Evolutionary conservation across 2,113 vertebrate species (phyloP).

Genomic region (Marcusenius ussheri): DNA sequence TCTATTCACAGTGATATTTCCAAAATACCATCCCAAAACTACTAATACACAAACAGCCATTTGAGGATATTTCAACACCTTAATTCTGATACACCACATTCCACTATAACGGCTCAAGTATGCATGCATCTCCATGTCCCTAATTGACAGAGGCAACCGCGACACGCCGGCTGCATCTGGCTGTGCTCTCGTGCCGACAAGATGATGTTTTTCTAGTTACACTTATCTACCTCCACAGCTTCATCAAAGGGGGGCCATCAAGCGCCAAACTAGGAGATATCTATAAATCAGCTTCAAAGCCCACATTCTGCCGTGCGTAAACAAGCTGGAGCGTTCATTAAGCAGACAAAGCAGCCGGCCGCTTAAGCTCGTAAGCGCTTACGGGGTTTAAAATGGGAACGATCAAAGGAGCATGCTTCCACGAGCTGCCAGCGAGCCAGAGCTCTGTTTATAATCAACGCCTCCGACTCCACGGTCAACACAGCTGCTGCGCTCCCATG

Average conservation of each 20-base stretch:
- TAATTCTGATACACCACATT: background rate
- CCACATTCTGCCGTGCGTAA: conserved; percentile 10
- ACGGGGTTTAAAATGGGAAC: conserved; percentile 12
- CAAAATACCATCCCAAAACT: background rate
- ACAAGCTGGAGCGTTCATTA: conserved; percentile 7
- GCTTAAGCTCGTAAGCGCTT: conserved; percentile 2
- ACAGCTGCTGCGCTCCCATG: conserved; percentile 8
- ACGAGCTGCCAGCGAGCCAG: conserved; percentile 13
- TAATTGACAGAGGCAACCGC: background rate
- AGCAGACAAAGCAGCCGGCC: conserved; percentile 10
- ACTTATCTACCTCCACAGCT: background rate
- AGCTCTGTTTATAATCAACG: conserved; percentile 15
- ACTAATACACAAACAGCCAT: background rate
- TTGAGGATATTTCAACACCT: background rate
- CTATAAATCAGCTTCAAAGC: conserved; percentile 14
- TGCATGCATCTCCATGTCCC: background rate
- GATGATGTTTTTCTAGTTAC: background rate
- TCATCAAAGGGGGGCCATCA: background rate
- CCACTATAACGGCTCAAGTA: background rate
- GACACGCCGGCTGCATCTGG: background rate
- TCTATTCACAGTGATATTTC: background rate
- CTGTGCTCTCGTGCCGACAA: background rate
- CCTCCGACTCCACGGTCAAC: conserved; percentile 19
- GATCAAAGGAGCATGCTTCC: conserved; percentile 11
- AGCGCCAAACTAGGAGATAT: background rate